A percentile compares a stretch with the other conserved stretches of the same genome.
These are phyloP conservation scores for Argyrosomus regius DNA, from an alignment of 2,797 vertebrate genomes.

Conservation along the genomic window DNA sequence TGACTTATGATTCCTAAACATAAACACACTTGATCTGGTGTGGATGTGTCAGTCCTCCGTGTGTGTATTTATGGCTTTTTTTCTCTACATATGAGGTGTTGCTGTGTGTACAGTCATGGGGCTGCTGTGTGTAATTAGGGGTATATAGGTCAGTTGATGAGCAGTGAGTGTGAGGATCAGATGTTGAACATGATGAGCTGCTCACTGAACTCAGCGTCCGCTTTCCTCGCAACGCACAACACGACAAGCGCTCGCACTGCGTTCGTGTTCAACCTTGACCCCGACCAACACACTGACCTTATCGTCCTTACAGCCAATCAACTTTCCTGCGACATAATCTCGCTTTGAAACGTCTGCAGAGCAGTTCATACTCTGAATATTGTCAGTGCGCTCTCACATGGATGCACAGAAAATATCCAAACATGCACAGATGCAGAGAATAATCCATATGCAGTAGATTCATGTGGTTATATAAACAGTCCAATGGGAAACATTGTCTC, in stretches of 20 bases:
- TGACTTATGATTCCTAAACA: conserved; percentile 12
- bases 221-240: conserved; percentile 18
- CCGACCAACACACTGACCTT: conserved; percentile 50
- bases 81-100: conserved; percentile 37
- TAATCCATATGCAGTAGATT: conserved; percentile 8
- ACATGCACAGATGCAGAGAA: conserved; percentile 9
- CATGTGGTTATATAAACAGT: conserved; percentile 42
- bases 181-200: conserved; percentile 77
- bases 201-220: conserved; percentile 69
- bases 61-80: conserved; percentile 36
- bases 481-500: conserved; percentile 7
- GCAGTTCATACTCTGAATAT: conserved; percentile 56
- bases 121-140: conserved; percentile 80
- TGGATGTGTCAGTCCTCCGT: conserved; percentile 19
- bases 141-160: conserved; percentile 84
- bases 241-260: conserved; percentile 13
- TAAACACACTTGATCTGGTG: conserved; percentile 32
- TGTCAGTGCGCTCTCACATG: conserved; percentile 14
- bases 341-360: conserved; percentile 63
- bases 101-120: conserved; percentile 55
- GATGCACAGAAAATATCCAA: conserved; percentile 16
- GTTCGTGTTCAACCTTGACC: conserved; percentile 65
- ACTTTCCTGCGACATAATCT: conserved; percentile 54
- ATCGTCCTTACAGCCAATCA: conserved; percentile 54
- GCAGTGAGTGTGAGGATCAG: conserved; percentile 83